phyloP scores from a whole-genome alignment of 2,888 invertebrate genomes.

The Conops quadrifasciatus region DNA sequence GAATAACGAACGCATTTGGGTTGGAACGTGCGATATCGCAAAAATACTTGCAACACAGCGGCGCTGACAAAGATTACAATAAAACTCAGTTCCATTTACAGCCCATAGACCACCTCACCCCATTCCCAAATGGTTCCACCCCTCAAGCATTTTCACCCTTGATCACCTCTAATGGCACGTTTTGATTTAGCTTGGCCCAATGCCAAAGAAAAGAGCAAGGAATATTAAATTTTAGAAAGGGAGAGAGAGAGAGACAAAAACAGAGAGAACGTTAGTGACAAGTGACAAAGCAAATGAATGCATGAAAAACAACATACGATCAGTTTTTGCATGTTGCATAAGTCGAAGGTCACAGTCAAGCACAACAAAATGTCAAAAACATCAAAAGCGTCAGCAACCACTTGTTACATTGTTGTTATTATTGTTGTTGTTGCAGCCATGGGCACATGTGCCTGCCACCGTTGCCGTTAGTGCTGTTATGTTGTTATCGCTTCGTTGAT shows the following conservation, averaged over 20 bases:
- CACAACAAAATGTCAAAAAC: conserved; percentile 33
- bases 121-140: neutral
- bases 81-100: no score
- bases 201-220: neutral
- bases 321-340: conserved; percentile 21
- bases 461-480: conserved; percentile 4
- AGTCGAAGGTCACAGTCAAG: conserved; percentile 42
- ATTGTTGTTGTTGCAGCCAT: conserved; percentile 19
- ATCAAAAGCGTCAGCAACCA: conserved; percentile 32
- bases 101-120: no score
- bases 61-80: no score
- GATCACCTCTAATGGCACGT: neutral
- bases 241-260: neutral
- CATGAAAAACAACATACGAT: neutral
- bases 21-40: conserved; percentile 24
- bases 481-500: conserved; percentile 17
- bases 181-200: neutral
- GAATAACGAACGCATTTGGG: conserved; percentile 15
- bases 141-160: neutral
- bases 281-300: neutral
- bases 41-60: neutral
- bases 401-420: conserved; percentile 14
- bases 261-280: neutral
- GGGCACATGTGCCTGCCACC: neutral
- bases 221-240: neutral